Base-by-base conservation (phyloP, 1,140 invertebrate species). In the Brachionus paranguensis region DNA sequence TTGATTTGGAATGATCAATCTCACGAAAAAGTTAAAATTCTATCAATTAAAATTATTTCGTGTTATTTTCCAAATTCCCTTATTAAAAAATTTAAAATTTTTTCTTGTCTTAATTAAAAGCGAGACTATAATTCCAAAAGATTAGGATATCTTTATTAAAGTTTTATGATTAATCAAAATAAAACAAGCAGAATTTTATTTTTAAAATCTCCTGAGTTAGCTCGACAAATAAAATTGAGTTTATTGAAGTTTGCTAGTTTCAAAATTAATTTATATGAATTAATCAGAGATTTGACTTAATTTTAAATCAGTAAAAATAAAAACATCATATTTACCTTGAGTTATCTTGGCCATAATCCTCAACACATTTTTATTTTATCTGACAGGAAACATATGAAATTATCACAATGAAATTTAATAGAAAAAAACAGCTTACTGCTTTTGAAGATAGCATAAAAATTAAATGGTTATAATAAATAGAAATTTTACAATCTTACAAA, bases 51-150 rank as follows among this genome's bases (percentile, higher is more conserved):
- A 74, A 50, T 24, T 24, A 50, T 76, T 37, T 76, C 72, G 72
- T 76, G 72, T 76, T 37, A 4, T 17, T 43, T 76, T 76, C 2
- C 6, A 50, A 76, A 50, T 72, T 50, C 43, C 72, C 45, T 76
- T 12, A 50, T 76, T 50, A 76, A 76, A 76, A 76, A 47, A n/a
- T 50, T 50, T 45, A 1, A 45, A 76, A 47, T 24, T 76, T 76
- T 76, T 50, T 76, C 72, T 76, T 76, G 72, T 76, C 72, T 76
- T 76, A 76, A 76, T 76, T 76, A 76, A 76, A 76, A 76, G 20
- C 41, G 33, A 74, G 41, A 43, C 17, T 45, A 20, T 74, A 74
- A 74, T 74, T 68, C 65, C 65, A 68, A 43, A 72, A 72, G 68
- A 72, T 72, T 72, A 72, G 68, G 29, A 72, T 72, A 72, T 72